These are phyloP conservation scores for Aphelocoma californica DNA, from an alignment of 2,797 vertebrate species.

Conservation along the genomic window DNA sequence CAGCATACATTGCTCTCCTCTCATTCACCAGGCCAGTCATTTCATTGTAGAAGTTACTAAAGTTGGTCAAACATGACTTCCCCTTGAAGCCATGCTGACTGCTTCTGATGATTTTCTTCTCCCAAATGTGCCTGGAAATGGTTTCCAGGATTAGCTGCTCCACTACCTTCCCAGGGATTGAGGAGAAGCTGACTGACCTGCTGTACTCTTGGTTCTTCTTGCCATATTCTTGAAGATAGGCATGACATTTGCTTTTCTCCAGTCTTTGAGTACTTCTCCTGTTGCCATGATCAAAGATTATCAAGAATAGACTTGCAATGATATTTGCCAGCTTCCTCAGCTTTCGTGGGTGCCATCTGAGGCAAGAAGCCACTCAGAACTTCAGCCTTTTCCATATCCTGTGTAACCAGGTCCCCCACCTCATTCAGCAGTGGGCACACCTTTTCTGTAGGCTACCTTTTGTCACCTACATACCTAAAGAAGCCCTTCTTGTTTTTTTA, in stretches of 20 bases:
- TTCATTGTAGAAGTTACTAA: neutral
- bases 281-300: neutral
- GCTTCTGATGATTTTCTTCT: neutral
- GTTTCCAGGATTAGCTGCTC: neutral
- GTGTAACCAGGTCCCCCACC: neutral
- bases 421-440: neutral
- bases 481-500: neutral
- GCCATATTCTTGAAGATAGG: neutral
- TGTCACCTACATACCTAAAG: rapidly evolving
- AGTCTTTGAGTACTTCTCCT: neutral
- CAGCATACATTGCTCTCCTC: neutral
- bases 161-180: rapidly evolving
- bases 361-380: neutral
- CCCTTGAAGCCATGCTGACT: neutral
- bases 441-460: neutral
- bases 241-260: neutral
- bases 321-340: neutral
- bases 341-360: neutral
- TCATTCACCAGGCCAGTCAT: neutral
- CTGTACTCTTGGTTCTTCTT: neutral
- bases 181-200: neutral
- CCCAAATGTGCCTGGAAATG: neutral
- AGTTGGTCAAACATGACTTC: neutral
- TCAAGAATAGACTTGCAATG: neutral
- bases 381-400: neutral